Conservation (phyloP, 1,140 invertebrate species). For the Stegodyphus dumicola region DNA sequence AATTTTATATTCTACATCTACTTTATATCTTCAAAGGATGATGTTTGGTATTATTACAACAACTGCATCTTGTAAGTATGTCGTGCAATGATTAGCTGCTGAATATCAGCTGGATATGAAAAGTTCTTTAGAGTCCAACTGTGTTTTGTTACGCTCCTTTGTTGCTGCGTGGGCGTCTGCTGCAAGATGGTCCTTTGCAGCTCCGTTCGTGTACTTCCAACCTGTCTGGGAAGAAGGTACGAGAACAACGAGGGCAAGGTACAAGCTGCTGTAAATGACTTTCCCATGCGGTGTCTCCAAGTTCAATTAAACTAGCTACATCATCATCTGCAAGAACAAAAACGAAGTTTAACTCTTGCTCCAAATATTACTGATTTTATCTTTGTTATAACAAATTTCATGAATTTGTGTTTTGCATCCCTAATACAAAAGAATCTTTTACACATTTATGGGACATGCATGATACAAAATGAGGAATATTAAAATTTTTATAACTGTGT, state of each 20-base stretch:
- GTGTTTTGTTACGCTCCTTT: constrained; percentile 16
- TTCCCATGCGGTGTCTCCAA: constrained; percentile 73
- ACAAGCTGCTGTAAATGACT: constrained; percentile 71
- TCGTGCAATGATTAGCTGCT: constrained; percentile 1
- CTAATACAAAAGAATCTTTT: too few species aligned
- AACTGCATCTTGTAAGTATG: too few species aligned
- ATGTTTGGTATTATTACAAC: too few species aligned
- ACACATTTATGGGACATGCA: too few species aligned
- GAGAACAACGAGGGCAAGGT: constrained; percentile 76
- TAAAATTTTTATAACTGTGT: too few species aligned
- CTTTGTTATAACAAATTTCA: too few species aligned
- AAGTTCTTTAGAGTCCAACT: not conserved
- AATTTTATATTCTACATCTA: too few species aligned
- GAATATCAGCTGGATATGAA: constrained; percentile 29
- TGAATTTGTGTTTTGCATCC: too few species aligned
- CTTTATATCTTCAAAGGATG: too few species aligned
- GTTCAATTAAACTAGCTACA: constrained; percentile 71
- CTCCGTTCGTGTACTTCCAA: constrained; percentile 76
- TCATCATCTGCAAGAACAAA: constrained; percentile 64
- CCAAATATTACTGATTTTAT: too few species aligned
- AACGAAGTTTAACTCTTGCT: not conserved
- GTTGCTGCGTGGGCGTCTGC: constrained; percentile 28
- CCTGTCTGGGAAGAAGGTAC: constrained; percentile 78
- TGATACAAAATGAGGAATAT: too few species aligned
- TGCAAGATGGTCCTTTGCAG: constrained; percentile 68